phyloP scores from a whole-genome alignment of 2,797 vertebrate species.

The Aratinga solstitialis region DNA sequence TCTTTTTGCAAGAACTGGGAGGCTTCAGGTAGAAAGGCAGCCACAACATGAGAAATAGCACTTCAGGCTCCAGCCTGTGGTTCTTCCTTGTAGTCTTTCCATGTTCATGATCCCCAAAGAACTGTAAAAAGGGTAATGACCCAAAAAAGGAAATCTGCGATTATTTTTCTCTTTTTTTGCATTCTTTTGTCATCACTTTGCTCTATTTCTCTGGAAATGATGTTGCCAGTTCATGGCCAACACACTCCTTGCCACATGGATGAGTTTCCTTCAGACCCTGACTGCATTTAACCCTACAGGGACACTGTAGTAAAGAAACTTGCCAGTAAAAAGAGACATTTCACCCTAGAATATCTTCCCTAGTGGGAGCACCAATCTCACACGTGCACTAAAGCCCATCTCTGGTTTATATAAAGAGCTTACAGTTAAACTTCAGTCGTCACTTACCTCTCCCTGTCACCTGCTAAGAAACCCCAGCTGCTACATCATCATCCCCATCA shows the following conservation, averaged over 20 bases:
- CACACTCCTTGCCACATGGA: neutral
- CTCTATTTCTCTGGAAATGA: neutral
- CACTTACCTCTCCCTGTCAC: neutral
- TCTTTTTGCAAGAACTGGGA: neutral
- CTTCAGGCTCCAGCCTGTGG: neutral
- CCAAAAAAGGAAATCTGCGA: neutral
- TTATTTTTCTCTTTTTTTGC: neutral
- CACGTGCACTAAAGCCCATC: neutral
- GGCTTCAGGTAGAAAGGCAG: neutral
- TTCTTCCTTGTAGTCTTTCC: neutral
- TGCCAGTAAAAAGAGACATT: neutral
- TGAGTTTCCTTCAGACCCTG: neutral
- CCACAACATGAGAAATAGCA: neutral
- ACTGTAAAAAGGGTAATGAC: neutral
- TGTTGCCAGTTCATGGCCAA: neutral
- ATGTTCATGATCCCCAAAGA: neutral
- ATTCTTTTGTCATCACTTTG: neutral
- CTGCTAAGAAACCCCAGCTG: conserved; percentile 32
- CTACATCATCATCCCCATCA: neutral
- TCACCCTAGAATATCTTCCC: neutral
- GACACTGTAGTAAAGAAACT: neutral
- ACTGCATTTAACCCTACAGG: neutral
- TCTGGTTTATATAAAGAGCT: neutral
- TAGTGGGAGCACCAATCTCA: neutral
- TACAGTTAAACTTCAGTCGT: neutral